Percentiles rank a stretch among this genome's conserved stretches.
Conservation (phyloP, 2,113 vertebrate species). For the Ciconia boyciana region DNA sequence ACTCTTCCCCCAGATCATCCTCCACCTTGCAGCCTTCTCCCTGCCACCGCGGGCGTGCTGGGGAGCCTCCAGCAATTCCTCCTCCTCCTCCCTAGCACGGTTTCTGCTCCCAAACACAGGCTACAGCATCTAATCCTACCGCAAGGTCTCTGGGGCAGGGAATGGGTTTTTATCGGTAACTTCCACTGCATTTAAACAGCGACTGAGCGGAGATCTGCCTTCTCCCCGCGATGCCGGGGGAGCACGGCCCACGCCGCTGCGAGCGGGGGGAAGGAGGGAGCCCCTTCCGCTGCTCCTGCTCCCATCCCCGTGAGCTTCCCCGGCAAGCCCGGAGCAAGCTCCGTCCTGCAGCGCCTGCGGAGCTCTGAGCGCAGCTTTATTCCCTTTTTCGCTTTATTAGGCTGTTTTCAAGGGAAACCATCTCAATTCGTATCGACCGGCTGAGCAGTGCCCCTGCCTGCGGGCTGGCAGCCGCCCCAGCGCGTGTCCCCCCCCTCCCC, state of each 20-base stretch:
- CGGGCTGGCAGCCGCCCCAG: neutral
- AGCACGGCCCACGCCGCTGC: neutral
- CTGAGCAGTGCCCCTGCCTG: neutral
- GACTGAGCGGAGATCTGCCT: neutral
- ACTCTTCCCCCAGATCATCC: neutral
- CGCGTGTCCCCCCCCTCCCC: neutral
- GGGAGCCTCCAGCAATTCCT: neutral
- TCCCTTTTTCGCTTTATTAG: neutral
- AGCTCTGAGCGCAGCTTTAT: neutral
- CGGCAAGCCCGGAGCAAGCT: neutral
- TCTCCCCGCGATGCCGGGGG: fast-evolving
- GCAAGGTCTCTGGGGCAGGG: neutral
- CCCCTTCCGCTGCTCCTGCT: neutral
- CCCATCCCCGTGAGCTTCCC: neutral
- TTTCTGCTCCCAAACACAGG: neutral
- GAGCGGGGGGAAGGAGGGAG: neutral
- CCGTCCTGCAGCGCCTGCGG: neutral
- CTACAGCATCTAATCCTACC: neutral
- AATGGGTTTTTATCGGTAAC: fast-evolving
- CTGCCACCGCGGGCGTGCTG: neutral
- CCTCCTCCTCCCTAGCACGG: neutral
- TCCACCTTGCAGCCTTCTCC: neutral
- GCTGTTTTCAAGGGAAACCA: neutral
- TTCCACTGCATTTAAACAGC: fast-evolving
- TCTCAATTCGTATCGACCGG: neutral